Evolutionary conservation across 2,113 vertebrate species (phyloP).

Genomic region (Mustela lutreola): DNA sequence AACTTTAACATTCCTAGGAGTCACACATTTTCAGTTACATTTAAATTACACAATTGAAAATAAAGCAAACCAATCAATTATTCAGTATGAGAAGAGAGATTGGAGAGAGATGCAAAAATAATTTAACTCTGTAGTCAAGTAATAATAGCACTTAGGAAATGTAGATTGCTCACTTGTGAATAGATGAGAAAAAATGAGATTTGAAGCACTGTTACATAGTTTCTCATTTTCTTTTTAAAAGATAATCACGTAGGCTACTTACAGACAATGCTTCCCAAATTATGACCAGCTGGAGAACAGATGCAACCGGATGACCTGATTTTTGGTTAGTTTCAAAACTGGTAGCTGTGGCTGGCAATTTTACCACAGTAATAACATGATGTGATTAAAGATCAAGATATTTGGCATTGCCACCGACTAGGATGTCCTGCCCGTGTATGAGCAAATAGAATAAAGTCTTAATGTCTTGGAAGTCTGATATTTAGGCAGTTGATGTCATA

Average conservation of each 20-base stretch:
- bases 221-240: constrained; percentile 44
- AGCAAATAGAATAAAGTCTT: background rate
- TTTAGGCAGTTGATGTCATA: background rate
- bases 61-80: background rate
- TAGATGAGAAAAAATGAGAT: constrained; percentile 25
- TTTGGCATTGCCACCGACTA: background rate
- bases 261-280: background rate
- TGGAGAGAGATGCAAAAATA: background rate
- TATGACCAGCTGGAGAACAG: background rate
- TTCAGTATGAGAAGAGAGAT: constrained; percentile 18
- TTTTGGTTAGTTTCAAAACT: background rate
- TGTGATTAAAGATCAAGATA: background rate
- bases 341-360: background rate
- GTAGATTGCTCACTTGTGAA: background rate
- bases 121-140: background rate
- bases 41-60: background rate
- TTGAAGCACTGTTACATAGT: background rate
- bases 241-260: background rate
- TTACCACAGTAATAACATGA: background rate
- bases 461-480: background rate
- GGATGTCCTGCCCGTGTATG: background rate
- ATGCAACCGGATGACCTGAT: background rate
- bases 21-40: background rate
- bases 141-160: background rate
- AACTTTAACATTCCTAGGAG: background rate